Percentiles rank a stretch among this genome's conserved stretches.
Evolutionary conservation across 1,140 invertebrate species (phyloP).

Genomic region (Maconellicoccus hirsutus): DNA sequence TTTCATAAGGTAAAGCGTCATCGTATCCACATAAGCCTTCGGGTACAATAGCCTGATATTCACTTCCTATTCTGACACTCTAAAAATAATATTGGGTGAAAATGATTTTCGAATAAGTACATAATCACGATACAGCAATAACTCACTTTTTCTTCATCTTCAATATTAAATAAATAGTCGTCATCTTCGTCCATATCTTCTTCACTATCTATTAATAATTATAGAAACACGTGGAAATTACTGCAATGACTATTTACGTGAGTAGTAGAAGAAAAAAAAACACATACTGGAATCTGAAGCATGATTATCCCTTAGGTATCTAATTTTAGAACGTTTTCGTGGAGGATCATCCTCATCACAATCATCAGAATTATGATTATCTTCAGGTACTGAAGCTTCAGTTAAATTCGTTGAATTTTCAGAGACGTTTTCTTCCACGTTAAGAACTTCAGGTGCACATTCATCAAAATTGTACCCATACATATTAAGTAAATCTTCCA

Average conservation of each 20-base stretch:
- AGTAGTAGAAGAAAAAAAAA: not conserved
- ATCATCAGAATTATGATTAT: not conserved
- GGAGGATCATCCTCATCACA: not conserved
- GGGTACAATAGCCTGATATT: conserved; percentile 87
- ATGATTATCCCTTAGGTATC: not conserved
- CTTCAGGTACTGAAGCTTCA: conserved; percentile 8
- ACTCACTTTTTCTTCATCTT: conserved; percentile 7
- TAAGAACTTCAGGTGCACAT: conserved; percentile 10
- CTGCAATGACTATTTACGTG: not conserved
- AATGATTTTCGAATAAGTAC: not conserved
- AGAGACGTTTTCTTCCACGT: not conserved
- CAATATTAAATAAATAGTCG: conserved; percentile 11
- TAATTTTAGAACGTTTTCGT: conserved; percentile 1
- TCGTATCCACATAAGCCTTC: conserved; percentile 73
- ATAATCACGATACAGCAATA: not conserved
- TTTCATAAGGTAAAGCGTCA: conserved; percentile 87
- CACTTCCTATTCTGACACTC: conserved; percentile 90
- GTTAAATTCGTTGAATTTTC: not conserved
- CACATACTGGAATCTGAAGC: not conserved
- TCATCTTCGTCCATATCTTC: conserved; percentile 6
- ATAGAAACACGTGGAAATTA: too few relatives aligned
- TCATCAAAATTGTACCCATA: conserved; percentile 54
- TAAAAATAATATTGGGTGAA: conserved; percentile 27
- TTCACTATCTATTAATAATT: conserved; percentile 15
- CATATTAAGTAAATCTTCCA: conserved; percentile 78